These are phyloP conservation scores for Polyodon spathula DNA, from an alignment of 2,113 vertebrate genomes.

Conservation along the genomic window DNA sequence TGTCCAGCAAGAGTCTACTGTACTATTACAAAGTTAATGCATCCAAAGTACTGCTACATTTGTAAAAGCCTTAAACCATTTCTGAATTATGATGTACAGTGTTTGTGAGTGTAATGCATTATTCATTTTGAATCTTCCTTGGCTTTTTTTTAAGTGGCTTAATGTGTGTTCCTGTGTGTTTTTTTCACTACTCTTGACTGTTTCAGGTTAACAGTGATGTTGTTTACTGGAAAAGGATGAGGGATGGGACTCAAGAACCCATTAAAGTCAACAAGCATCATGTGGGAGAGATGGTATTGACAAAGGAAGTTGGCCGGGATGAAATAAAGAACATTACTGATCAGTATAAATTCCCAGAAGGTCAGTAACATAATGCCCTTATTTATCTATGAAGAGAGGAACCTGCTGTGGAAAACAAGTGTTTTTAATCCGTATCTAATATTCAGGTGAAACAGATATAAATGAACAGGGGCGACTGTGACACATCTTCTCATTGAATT, in stretches of 20 bases:
- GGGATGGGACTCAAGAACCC: slow-evolving; percentile 60
- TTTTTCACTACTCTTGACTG: slow-evolving; percentile 5
- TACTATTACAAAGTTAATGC: too few relatives aligned
- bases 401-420: neutral
- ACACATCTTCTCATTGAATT: neutral
- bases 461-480: neutral
- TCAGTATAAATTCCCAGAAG: slow-evolving; percentile 87
- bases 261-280: slow-evolving; percentile 60
- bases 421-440: neutral
- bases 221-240: slow-evolving; percentile 67
- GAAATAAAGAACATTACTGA: slow-evolving; percentile 66
- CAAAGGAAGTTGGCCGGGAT: slow-evolving; percentile 67
- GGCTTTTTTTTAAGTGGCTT: neutral
- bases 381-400: too few relatives aligned
- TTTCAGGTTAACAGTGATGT: slow-evolving; percentile 86
- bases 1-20: too few relatives aligned
- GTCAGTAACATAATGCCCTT: slow-evolving; percentile 40
- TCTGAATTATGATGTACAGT: too few relatives aligned
- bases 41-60: neutral
- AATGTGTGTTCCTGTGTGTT: neutral
- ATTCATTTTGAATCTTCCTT: neutral
- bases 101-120: neutral
- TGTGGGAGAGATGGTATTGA: slow-evolving; percentile 75
- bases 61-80: neutral
- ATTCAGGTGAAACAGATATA: neutral